Evolutionary conservation across 1,140 invertebrate genomes (phyloP), one percentile per base, ranked within the genome.

Genomic region (Ooceraea biroi): DNA sequence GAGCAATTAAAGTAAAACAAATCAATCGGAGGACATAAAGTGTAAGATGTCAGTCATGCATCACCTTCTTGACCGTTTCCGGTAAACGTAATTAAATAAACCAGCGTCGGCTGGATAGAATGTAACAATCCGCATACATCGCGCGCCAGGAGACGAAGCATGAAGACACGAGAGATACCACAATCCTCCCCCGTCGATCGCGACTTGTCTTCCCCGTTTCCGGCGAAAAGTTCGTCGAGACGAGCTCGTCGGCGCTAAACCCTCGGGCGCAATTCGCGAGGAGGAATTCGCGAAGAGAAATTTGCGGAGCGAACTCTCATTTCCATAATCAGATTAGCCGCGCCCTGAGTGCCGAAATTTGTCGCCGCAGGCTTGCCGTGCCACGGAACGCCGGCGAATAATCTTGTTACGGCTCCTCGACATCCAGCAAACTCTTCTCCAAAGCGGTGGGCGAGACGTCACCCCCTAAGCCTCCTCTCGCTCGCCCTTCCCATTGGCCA

Each of bases 311-410:
- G 36, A 44, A 25, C 55, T 25, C 50, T 78, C 65, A 80, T 80
- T 57, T 69, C 63, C 76, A 80, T 80, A 80, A 80, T 80, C 65
- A 80, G 50, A 78, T 78, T 78, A 78, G 36, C 63, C 63, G 61
- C 76, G 36, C 63, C 36, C 14, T 17, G 46, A 55, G 61, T 41
- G 61, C 30, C 41, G 55, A 63, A 82, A 50, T 82, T 60, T n/a
- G 19, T 82, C 52, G 52, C 57, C n/a, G 19, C 36, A 10, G n/a
- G n/a, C n/a, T n/a, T 11, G 22, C 12, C 50, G 30, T 27, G 36
- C 25, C 25, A 19, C 25, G 55, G 46, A 41, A 61, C 19, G 10
- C 14, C 48, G 41, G 22, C n/a, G 55, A 58, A 58, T 65, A 65
- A 83, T 77, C 73, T 58, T 25, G 22, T 63, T 66, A 52, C 14